phyloP scores from a whole-genome alignment of 2,888 invertebrate genomes.

The Enoplolaimus lenunculus region DNA sequence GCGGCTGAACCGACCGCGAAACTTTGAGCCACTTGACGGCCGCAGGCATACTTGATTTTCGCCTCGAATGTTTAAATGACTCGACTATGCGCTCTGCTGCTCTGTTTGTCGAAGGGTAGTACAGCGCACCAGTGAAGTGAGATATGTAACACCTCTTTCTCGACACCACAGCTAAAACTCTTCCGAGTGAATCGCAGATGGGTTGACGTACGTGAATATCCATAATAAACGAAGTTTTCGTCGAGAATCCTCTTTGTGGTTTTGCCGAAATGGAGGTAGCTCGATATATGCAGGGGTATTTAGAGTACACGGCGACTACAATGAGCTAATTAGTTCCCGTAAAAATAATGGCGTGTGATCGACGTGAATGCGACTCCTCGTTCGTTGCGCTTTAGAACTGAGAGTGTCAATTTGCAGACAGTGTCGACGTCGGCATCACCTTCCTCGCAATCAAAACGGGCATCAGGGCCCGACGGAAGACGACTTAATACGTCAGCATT shows the following conservation, averaged over 20 bases:
- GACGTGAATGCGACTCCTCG: neutral
- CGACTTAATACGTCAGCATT: neutral
- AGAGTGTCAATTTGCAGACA: too few species aligned
- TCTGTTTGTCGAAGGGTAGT: too few species aligned
- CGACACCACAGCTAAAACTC: neutral
- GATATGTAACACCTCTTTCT: neutral
- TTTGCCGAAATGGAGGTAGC: neutral
- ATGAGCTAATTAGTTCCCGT: neutral
- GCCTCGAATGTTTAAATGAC: too few species aligned
- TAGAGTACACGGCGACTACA: neutral
- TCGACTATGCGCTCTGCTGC: too few species aligned
- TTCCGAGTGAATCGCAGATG: neutral
- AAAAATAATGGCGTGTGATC: neutral
- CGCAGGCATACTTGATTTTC: too few species aligned
- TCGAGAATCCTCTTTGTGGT: neutral
- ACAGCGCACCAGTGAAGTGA: too few species aligned
- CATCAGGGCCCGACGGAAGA: neutral
- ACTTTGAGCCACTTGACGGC: too few species aligned
- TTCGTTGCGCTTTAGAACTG: too few species aligned
- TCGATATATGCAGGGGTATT: neutral
- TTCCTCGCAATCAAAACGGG: neutral
- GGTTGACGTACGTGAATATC: neutral
- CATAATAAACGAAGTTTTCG: neutral
- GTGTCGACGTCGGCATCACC: neutral
- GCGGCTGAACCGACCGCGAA: neutral